phyloP scores from a whole-genome alignment of 2,113 vertebrate species.

The Oxyura jamaicensis region DNA sequence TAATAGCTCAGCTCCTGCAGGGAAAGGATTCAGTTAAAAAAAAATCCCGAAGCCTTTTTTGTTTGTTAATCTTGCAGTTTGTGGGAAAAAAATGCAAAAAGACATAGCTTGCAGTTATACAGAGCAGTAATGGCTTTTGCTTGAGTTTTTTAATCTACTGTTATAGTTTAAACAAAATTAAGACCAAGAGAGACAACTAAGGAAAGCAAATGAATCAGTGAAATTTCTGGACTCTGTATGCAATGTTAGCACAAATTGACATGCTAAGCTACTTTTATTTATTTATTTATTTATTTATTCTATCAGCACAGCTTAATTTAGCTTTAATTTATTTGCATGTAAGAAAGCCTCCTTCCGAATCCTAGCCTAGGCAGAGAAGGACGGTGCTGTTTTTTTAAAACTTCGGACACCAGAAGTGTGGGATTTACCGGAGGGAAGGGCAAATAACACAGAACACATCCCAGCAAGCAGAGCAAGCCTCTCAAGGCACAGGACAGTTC shows the following conservation, averaged over 20 bases:
- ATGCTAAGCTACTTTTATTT: neutral
- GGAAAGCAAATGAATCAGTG: neutral
- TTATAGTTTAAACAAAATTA: neutral
- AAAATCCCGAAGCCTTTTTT: neutral
- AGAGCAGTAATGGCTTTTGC: neutral
- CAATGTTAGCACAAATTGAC: neutral
- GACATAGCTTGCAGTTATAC: neutral
- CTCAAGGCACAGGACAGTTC: neutral
- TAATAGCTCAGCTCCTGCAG: constrained; percentile 2
- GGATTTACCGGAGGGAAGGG: neutral
- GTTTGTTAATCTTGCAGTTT: neutral
- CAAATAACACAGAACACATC: neutral
- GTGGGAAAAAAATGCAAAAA: neutral
- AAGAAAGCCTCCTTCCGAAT: neutral
- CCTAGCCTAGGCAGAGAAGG: neutral
- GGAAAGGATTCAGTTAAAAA: constrained; percentile 5
- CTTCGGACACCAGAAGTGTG: neutral
- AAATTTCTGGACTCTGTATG: neutral
- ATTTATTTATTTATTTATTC: neutral
- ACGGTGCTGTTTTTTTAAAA: neutral
- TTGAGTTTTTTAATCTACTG: neutral
- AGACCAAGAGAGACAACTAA: neutral
- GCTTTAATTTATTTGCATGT: neutral
- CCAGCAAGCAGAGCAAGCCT: neutral
- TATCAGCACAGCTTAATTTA: neutral